Percentiles rank a stretch among this genome's conserved stretches.
These are phyloP conservation scores for Zhengitettix transpicula DNA, from an alignment of 2,888 invertebrate species.

Conservation along the genomic window DNA sequence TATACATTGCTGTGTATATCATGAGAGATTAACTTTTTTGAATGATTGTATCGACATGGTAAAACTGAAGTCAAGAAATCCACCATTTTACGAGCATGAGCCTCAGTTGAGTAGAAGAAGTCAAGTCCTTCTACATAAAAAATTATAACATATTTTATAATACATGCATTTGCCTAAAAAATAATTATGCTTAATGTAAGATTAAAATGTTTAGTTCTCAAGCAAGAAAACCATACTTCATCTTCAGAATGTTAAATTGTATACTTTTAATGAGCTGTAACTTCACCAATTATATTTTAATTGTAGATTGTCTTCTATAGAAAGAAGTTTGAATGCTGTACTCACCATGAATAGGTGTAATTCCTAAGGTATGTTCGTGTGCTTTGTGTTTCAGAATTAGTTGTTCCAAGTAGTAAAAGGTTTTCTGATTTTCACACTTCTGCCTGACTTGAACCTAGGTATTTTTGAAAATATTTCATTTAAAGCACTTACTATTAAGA, in stretches of 20 bases:
- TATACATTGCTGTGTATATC: slow-evolving; percentile 93
- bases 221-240: too few species aligned
- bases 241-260: too few species aligned
- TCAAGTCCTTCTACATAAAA: slow-evolving; percentile 67
- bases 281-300: too few species aligned
- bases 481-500: too few species aligned
- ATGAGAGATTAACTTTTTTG: slow-evolving; percentile 91
- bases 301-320: neutral
- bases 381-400: slow-evolving; percentile 89
- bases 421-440: slow-evolving; percentile 83
- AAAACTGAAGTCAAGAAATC: slow-evolving; percentile 80
- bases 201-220: too few species aligned
- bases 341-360: slow-evolving; percentile 64
- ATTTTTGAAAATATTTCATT: too few species aligned
- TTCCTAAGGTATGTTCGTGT: slow-evolving; percentile 76
- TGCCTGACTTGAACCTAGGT: slow-evolving; percentile 68
- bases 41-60: slow-evolving; percentile 74
- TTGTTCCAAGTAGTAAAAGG: slow-evolving; percentile 94
- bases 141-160: neutral
- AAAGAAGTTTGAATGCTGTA: slow-evolving; percentile 4
- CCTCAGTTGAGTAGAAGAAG: slow-evolving; percentile 81
- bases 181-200: too few species aligned
- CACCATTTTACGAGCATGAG: slow-evolving; percentile 84
- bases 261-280: too few species aligned
- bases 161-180: too few species aligned